Base-by-base conservation (phyloP, 2,888 invertebrate genomes). In the Ornithoptera alexandrae region DNA sequence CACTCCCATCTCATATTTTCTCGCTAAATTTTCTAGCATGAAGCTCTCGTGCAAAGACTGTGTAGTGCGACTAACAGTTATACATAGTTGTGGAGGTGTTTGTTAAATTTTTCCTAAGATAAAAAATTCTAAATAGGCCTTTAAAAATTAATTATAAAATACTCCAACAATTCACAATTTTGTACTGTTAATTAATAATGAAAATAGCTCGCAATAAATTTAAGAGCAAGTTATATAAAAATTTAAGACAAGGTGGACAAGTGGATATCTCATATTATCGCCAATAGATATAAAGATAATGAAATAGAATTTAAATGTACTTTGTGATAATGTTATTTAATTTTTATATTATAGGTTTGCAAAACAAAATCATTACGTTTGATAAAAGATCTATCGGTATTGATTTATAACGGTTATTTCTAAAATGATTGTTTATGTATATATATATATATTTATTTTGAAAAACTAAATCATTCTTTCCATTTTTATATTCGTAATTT, bases 1-100 rank as follows among this genome's bases (percentile, higher is more conserved):
- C 90, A 89, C 36, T 62, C 36, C 61, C 42, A 59, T 62, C 58
- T 66, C 58, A 65, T 62, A 56, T 58, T 62, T 39, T 57, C 65
- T 24, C 30, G 61, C 50, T 62, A 57, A 58, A 58, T 69, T 59
- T 36, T 50, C 46, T 6, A 59, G 18, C 36, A 22, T 39, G 60
- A 60, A 64, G 53, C 53, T 53, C 36, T 53, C 18, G 7, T 12
- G 10, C 18, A 62, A 30, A 68, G 59, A 12, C 30, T 7, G 0
- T n/a, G 15, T 57, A 15, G 62, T 18, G 4, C 50, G 5, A 50
- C 39, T 39, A 39, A 10, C 39, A 39, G 39, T 10, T 10, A 39
- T 8, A 39, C 7, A 39, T 10, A 8, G 10, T 39, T 10, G 39
- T 39, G 39, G 6, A 39, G 10, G 10, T 1, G 39, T 39, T 39